Conservation (phyloP, 2,797 vertebrate genomes). For the Trichosurus vulpecula region DNA sequence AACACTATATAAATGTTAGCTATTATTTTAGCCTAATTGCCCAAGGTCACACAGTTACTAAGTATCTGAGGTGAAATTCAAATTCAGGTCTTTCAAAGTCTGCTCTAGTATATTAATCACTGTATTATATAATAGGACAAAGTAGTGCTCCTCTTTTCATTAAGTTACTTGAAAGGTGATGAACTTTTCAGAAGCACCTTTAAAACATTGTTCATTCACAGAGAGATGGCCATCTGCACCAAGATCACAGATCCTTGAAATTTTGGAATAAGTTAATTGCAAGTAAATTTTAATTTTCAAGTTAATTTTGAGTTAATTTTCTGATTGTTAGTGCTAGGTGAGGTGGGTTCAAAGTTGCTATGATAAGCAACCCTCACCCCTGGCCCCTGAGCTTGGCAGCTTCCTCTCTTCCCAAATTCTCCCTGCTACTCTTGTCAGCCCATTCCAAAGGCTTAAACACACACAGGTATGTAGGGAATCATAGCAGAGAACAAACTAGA, state of each 20-base stretch:
- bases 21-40: background rate
- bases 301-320: background rate
- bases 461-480: background rate
- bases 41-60: background rate
- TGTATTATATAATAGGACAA: background rate
- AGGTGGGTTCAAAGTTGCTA: background rate
- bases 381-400: background rate
- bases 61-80: background rate
- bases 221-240: background rate
- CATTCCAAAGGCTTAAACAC: background rate
- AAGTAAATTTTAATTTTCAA: too few species aligned
- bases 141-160: background rate
- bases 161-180: background rate
- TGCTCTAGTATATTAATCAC: background rate
- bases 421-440: background rate
- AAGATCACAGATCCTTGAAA: background rate
- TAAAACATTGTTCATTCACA: background rate
- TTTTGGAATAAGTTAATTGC: background rate
- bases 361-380: background rate
- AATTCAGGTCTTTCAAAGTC: background rate
- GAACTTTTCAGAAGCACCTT: background rate
- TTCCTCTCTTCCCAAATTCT: background rate
- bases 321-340: background rate
- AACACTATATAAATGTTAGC: background rate
- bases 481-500: background rate